Percentiles rank a stretch among this genome's conserved stretches.
These are phyloP conservation scores for Phaetusa simplex DNA, from an alignment of 2,113 vertebrate genomes.

Conservation along the genomic window DNA sequence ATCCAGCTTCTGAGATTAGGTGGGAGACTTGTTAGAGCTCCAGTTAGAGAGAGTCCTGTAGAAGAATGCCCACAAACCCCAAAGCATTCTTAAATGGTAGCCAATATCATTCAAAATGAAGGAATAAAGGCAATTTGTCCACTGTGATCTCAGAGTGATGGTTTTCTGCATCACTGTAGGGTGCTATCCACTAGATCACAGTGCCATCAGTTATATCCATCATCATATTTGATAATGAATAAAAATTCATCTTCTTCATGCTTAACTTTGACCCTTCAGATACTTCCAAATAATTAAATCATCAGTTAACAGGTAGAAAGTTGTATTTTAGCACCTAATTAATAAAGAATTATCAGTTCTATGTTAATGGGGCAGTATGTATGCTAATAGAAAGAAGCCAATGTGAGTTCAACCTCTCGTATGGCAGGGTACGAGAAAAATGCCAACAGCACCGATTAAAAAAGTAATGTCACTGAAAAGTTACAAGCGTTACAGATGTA, in stretches of 20 bases:
- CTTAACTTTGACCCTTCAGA: background rate
- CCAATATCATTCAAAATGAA: background rate
- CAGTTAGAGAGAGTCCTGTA: background rate
- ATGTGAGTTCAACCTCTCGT: background rate
- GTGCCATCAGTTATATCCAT: background rate
- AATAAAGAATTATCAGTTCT: background rate
- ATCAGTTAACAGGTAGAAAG: background rate
- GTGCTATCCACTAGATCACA: background rate
- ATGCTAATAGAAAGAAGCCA: background rate
- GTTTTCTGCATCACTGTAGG: background rate
- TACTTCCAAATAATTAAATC: background rate
- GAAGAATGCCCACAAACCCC: background rate
- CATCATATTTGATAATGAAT: background rate
- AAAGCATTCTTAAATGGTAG: background rate
- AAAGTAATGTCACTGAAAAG: background rate
- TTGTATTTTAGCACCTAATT: background rate
- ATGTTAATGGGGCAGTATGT: background rate
- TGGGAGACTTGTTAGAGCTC: background rate
- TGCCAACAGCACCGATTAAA: background rate
- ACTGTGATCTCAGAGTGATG: background rate
- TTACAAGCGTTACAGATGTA: background rate
- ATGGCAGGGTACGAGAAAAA: background rate
- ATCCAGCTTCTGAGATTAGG: background rate
- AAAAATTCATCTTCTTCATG: background rate
- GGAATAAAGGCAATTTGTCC: background rate